phyloP scores from a whole-genome alignment of 2,888 invertebrate species.

The Pollenia labialis region DNA sequence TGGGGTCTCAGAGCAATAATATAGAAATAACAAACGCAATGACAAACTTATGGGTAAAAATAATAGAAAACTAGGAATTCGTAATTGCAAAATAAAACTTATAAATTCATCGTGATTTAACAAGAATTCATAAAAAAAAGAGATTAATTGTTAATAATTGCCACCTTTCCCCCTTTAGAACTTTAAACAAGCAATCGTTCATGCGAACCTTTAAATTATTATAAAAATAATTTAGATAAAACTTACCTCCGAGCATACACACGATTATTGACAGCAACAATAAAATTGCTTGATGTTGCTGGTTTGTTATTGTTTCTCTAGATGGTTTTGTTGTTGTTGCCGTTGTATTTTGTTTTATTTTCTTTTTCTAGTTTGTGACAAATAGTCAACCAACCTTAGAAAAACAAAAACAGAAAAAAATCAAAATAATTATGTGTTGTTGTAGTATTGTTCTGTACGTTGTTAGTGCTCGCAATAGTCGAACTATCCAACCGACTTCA shows the following conservation, averaged over 20 bases:
- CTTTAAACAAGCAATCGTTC: not conserved
- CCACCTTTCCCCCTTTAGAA: not conserved
- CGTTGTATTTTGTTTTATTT: not conserved
- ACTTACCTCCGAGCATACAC: conserved; percentile 44
- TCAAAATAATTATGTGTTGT: conserved; percentile 29
- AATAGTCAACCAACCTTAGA: conserved; percentile 54
- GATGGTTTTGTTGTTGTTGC: conserved; percentile 11
- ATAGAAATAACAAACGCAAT: no score
- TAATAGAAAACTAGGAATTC: not conserved
- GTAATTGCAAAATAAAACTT: conserved; percentile 10
- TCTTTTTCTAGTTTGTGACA: conserved; percentile 45
- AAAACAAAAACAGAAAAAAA: conserved; percentile 46
- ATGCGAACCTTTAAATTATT: not conserved
- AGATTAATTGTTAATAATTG: conserved; percentile 52
- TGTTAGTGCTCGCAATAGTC: conserved; percentile 17
- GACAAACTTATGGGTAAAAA: not conserved
- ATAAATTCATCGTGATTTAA: conserved; percentile 39
- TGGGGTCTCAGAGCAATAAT: no score
- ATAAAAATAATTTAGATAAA: conserved; percentile 16
- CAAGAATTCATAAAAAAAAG: conserved; percentile 36
- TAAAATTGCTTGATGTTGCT: conserved; percentile 18
- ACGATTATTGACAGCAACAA: conserved; percentile 32
- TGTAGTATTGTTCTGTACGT: conserved; percentile 10
- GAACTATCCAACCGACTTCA: not conserved
- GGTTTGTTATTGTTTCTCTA: conserved; percentile 23